Evolutionary conservation across 1,140 invertebrate genomes (phyloP).

Genomic region (Antheraea mylitta): DNA sequence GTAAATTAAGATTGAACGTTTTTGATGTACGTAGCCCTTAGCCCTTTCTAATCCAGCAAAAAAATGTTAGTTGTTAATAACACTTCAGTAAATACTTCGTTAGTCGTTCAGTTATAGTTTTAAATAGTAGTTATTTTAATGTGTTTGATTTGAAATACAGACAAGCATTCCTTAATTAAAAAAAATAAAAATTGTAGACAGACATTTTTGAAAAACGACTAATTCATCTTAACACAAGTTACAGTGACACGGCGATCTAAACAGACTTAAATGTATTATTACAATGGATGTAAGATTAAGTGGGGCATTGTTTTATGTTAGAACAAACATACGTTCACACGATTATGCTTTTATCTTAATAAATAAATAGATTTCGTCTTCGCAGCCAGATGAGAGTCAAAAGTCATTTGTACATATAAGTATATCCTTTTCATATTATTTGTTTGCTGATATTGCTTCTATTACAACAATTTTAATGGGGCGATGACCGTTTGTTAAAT

Average conservation of each 20-base stretch:
- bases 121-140: too few species aligned
- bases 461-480: too few species aligned
- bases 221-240: background rate
- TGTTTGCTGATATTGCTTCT: background rate
- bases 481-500: too few species aligned
- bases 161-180: too few species aligned
- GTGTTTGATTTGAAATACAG: too few species aligned
- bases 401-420: background rate
- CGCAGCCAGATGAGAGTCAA: background rate
- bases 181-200: too few species aligned
- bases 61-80: too few species aligned
- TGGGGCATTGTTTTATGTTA: conserved; percentile 18
- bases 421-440: background rate
- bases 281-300: conserved; percentile 30
- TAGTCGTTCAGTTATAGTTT: too few species aligned
- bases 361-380: background rate
- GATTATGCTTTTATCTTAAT: background rate
- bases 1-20: too few species aligned
- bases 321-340: conserved; percentile 10
- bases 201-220: background rate
- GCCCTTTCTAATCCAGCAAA: too few species aligned
- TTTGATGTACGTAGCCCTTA: too few species aligned
- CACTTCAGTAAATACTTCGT: too few species aligned
- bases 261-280: conserved; percentile 17
- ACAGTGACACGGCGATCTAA: conserved; percentile 9